Evolutionary conservation across 2,888 invertebrate genomes (phyloP).

Genomic region (Apodemia duryi): DNA sequence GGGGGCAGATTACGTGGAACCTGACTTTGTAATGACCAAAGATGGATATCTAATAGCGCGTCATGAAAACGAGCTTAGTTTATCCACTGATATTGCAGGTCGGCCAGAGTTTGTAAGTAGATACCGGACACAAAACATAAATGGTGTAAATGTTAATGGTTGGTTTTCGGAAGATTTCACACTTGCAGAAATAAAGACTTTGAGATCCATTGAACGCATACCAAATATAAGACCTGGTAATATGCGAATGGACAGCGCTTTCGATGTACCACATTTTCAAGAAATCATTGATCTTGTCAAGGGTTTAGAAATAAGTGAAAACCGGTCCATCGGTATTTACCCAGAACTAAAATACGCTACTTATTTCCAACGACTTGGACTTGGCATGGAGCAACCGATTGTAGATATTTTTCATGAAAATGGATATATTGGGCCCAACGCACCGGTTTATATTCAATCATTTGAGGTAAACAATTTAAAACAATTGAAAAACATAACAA

Average conservation of each 20-base stretch:
- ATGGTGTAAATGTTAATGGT: constrained; percentile 46
- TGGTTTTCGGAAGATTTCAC: constrained; percentile 73
- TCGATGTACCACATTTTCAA: constrained; percentile 56
- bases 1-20: constrained; percentile 68
- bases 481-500: constrained; percentile 53
- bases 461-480: constrained; percentile 65
- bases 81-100: constrained; percentile 54
- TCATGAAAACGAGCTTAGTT: constrained; percentile 61
- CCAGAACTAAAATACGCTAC: constrained; percentile 66
- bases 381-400: constrained; percentile 54
- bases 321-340: constrained; percentile 57
- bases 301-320: constrained; percentile 52
- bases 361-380: constrained; percentile 51
- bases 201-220: constrained; percentile 56
- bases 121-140: constrained; percentile 48
- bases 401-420: constrained; percentile 54
- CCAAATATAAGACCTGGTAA: constrained; percentile 58
- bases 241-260: constrained; percentile 53
- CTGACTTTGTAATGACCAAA: constrained; percentile 65
- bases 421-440: constrained; percentile 46
- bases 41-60: constrained; percentile 58
- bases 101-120: constrained; percentile 54
- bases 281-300: constrained; percentile 64
- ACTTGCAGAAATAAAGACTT: constrained; percentile 58
- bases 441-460: constrained; percentile 65